Evolutionary conservation across 2,888 invertebrate genomes (phyloP), one percentile per base, ranked within the genome.

Genomic region (Mimas tiliae): DNA sequence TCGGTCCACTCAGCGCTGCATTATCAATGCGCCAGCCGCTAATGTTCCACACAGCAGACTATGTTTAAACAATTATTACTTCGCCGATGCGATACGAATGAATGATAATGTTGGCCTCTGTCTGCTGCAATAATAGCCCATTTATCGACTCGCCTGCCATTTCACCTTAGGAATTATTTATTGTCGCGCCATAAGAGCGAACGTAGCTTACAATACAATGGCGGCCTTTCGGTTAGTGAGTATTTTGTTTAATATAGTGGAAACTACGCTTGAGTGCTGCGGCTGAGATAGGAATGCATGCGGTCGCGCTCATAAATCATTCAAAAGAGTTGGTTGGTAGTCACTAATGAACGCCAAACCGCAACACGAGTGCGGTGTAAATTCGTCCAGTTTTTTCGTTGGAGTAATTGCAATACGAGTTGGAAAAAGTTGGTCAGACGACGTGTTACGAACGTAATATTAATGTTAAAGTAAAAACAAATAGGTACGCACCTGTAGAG

Each of bases 51-150:
- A 78, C 86, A 79, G 84, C 84, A 82, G 82, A 83, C 87, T 89
- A 86, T 90, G 89, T 90, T 91, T 90, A 90, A 91, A 91, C 91
- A 91, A 91, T 92, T 90, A 91, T 89, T 87, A 83, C 85, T 79
- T 81, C 79, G 83, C 85, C 84, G 89, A 89, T 86, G 85, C 88
- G 90, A 91, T 91, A 87, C 87, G 86, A 91, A 88, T 90, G 87
- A 86, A 88, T 86, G 90, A 90, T 91, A 91, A 91, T 89, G 87
- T 88, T 88, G 86, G 89, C 88, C 86, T 86, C 88, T 86, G 91
- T 90, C 89, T 88, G 85, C 83, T 84, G 88, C 86, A 88, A 90
- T 91, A 90, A 91, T 91, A 91, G 91, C 82, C 89, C 90, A 86
- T 91, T 91, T 90, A 91, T 91, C 89, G 89, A 89, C 80, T 88